A percentile compares a stretch with the other conserved stretches of the same genome.
phyloP scores from a whole-genome alignment of 2,888 invertebrate genomes.

The Harmothoe impar region DNA sequence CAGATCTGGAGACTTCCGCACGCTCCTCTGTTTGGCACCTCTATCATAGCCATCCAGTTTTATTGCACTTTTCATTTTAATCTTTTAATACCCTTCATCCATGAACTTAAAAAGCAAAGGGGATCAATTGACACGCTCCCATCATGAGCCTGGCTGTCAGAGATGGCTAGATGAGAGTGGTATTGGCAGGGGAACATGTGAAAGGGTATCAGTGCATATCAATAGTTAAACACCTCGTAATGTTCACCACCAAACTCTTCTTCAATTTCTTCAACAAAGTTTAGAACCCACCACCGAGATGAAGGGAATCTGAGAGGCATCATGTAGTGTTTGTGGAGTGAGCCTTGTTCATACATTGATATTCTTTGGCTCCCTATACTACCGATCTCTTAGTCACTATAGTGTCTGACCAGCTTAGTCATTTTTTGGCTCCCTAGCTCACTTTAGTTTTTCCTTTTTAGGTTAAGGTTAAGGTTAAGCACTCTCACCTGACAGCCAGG shows the following conservation, averaged over 20 bases:
- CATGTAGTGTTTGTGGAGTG: too few species aligned
- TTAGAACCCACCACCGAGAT: too few species aligned
- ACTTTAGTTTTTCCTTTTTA: too few species aligned
- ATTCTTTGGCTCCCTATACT: too few species aligned
- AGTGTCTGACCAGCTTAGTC: too few species aligned
- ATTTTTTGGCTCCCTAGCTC: too few species aligned
- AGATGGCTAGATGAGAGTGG: neutral
- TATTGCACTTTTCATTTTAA: neutral
- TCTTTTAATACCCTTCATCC: slow-evolving; percentile 19
- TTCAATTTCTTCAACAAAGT: neutral
- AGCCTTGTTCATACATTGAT: too few species aligned
- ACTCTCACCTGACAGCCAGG: too few species aligned
- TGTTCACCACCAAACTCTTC: neutral
- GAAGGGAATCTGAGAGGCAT: too few species aligned
- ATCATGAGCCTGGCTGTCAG: neutral
- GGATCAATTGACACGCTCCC: neutral
- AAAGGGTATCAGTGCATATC: neutral
- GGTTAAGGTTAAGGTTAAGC: too few species aligned
- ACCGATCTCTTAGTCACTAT: too few species aligned
- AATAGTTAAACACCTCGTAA: neutral
- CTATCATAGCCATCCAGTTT: neutral
- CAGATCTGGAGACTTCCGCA: neutral
- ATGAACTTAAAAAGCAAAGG: neutral
- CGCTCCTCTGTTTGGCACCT: neutral
- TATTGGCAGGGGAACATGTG: neutral